Evolutionary conservation across 2,113 vertebrate genomes (phyloP), one percentile per base, ranked within the genome.

Genomic region (Poeciliopsis occidentalis): DNA sequence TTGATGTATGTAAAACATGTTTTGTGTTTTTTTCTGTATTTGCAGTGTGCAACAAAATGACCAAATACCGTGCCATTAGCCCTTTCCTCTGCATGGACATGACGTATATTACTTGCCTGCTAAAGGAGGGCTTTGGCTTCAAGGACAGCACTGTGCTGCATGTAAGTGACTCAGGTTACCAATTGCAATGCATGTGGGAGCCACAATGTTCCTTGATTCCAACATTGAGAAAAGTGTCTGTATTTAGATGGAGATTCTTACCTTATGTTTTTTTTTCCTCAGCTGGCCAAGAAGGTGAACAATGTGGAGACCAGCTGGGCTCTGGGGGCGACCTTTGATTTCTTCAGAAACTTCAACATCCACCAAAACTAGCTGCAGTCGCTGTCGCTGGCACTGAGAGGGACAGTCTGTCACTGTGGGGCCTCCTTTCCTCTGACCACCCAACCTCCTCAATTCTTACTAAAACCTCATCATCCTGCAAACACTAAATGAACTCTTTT

Each of bases 31-130:
- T n/a, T 57, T 37, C 34, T 57, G 51, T 54, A 63, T 90, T 81
- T 87, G 60, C 87, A 96, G 98, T 99, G 79, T 99, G 98, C 92
- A 95, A 98, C 88, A 96, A 97, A 92, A 95, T 97, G 94, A 96
- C 96, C 80, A 96, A 94, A 85, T 97, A 96, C 83, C 94, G 94
- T 5, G 95, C 96, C 0, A 95, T 95, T 88, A 98, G 95, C 81
- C 97, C 97, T 61, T 98, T 96, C 93, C 95, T 99, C 60, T 99
- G 98, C 92, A 99, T 99, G 97, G 97, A 99, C 88, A 96, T 99
- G 90, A 95, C 95, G 65, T 99, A 99, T 73, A 99, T 99, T 93
- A 96, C 97, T 19, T 97, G 95, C 90, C 94, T 99, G 89, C 86
- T 99, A 85, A 98, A 96, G 86, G 97, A 99, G 66, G 98, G 97